phyloP scores from a whole-genome alignment of 2,888 invertebrate genomes.

The Gortyna flavago region DNA sequence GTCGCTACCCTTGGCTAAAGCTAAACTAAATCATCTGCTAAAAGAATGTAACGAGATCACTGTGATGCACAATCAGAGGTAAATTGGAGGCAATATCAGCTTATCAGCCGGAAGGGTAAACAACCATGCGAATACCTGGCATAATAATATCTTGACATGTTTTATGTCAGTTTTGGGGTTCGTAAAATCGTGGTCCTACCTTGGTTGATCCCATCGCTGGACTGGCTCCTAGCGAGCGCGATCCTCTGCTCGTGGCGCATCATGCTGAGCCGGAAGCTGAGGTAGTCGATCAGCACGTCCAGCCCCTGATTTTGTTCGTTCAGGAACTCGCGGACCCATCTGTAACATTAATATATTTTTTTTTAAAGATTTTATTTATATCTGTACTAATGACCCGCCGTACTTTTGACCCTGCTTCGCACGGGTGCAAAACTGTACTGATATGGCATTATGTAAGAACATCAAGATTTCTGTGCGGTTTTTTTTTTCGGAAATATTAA shows the following conservation, averaged over 20 bases:
- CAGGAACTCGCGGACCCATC: conserved; percentile 99
- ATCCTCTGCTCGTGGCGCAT: conserved; percentile 97
- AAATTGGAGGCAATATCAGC: too few species aligned
- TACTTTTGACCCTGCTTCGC: not conserved
- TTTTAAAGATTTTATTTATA: not conserved
- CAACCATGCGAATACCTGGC: too few species aligned
- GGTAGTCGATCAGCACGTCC: conserved; percentile 99
- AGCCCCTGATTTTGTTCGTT: conserved; percentile 98
- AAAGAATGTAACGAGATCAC: too few species aligned
- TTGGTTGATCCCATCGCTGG: conserved; percentile 93
- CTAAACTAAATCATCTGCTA: too few species aligned
- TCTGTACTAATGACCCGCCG: not conserved
- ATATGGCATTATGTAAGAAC: not conserved
- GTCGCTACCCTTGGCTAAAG: too few species aligned
- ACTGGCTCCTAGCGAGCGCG: conserved; percentile 93
- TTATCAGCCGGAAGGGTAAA: too few species aligned
- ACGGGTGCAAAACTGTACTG: not conserved
- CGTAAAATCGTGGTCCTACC: conserved; percentile 71
- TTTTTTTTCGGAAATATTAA: too few species aligned
- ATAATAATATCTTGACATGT: too few species aligned
- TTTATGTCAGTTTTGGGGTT: too few species aligned
- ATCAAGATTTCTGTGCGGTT: not conserved
- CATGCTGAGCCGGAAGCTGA: conserved; percentile 98
- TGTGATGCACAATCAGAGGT: too few species aligned
- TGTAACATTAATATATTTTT: conserved; percentile 75